Evolutionary conservation across 2,888 invertebrate species (phyloP), one percentile per base, ranked within the genome.

Genomic region (Zygogramma bicolorata): DNA sequence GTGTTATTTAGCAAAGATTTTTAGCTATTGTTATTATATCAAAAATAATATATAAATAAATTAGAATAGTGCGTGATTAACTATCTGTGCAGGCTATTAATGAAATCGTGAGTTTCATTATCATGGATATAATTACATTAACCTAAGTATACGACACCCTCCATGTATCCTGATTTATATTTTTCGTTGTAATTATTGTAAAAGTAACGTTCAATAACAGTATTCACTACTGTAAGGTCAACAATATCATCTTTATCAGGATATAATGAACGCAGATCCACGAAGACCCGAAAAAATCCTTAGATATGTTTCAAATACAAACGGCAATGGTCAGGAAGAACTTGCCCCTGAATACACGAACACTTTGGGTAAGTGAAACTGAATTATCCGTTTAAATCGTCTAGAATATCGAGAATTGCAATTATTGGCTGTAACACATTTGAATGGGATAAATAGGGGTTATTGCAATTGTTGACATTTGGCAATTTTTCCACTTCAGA

Each of bases 341-440:
- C 92, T 98, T 34, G 97, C 98, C 66, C 97, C 99, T 3, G 99
- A 99, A 87, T 99, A 99, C 84, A 98, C 96, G 98, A 99, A 99
- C 86, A 97, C 98, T 74, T 90, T 97, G 80, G 92, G 92, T 92
- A 87, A 81, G 85, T 38, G 38, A 20, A 42, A 53, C 5, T 53
- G 22, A 13, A 10, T 3, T 7, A 3, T 46, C 46, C 20, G 8
- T 8, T 46, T 15, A 20, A n/a, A 27, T 13, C 8, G 1, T n/a
- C 2, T 25, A 22, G n/a, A 53, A 27, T 46, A 46, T 20, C 1
- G 46, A 10, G 5, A 34, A 34, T 34, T n/a, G n/a, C n/a, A n/a
- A n/a, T n/a, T n/a, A n/a, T n/a, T n/a, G n/a, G n/a, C n/a, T n/a
- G n/a, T n/a, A n/a, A n/a, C n/a, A n/a, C n/a, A n/a, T n/a, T n/a